phyloP scores from a whole-genome alignment of 2,113 vertebrate genomes.

The Rousettus leschenaultii region DNA sequence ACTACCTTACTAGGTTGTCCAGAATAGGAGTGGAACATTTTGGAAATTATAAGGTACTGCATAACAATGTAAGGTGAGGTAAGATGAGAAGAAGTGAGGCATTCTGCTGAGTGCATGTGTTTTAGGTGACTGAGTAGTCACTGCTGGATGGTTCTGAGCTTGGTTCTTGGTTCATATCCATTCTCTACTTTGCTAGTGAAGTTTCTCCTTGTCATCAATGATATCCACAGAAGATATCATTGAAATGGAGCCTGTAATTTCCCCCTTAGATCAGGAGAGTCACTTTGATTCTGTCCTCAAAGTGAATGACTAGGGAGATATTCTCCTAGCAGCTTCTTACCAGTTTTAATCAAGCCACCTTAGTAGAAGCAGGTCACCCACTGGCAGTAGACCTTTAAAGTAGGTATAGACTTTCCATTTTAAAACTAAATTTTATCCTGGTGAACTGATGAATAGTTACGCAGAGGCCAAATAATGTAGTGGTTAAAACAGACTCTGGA shows the following conservation, averaged over 20 bases:
- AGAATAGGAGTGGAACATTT: not conserved
- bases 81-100: not conserved
- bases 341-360: not conserved
- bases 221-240: not conserved
- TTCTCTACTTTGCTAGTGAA: not conserved
- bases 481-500: not conserved
- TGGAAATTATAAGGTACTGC: not conserved
- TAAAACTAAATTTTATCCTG: not conserved
- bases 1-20: not conserved
- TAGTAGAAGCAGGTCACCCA: not conserved
- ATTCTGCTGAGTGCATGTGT: not conserved
- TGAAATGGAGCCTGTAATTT: not conserved
- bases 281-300: not conserved
- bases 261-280: not conserved
- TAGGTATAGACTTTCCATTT: not conserved
- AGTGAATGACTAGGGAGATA: not conserved
- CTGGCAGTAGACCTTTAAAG: not conserved
- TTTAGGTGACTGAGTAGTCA: not conserved
- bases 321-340: not conserved
- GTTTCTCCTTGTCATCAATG: not conserved
- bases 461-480: not conserved
- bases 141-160: not conserved
- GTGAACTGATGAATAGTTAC: not conserved
- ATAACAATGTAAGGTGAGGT: not conserved
- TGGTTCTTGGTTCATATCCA: not conserved